phyloP scores from a whole-genome alignment of 2,113 vertebrate genomes.

The Thamnaconus septentrionalis region DNA sequence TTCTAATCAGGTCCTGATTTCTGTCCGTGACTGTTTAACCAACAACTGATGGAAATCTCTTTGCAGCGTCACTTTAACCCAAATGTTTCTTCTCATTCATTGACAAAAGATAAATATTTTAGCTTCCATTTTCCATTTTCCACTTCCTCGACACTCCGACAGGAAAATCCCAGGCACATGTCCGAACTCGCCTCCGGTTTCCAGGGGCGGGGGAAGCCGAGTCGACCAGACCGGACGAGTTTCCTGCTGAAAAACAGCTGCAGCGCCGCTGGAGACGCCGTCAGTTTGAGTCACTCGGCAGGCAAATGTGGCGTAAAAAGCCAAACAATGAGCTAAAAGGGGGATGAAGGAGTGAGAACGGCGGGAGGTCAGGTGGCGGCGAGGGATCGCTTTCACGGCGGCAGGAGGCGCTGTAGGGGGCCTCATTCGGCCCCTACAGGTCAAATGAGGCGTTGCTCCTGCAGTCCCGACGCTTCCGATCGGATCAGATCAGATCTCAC shows the following conservation, averaged over 20 bases:
- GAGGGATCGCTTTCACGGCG: no score
- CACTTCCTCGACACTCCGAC: not conserved
- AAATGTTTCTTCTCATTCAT: no score
- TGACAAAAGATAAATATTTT: not conserved
- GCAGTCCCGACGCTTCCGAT: no score
- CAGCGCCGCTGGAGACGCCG: slow-evolving; percentile 3
- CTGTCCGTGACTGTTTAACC: no score
- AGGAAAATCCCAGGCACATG: not conserved
- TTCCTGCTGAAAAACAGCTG: slow-evolving; percentile 9
- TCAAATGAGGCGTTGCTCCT: no score
- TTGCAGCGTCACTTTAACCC: no score
- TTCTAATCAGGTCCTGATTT: not conserved
- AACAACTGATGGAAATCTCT: no score
- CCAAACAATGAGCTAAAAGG: slow-evolving; percentile 24
- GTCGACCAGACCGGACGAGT: no score
- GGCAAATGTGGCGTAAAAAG: slow-evolving; percentile 33
- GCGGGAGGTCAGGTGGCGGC: not conserved
- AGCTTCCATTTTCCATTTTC: slow-evolving; percentile 9
- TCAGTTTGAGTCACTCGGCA: not conserved
- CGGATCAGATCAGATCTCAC: no score
- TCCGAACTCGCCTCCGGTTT: slow-evolving; percentile 25
- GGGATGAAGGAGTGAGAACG: not conserved
- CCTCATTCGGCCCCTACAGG: no score
- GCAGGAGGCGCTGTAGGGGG: no score
- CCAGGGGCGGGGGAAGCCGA: no score